Evolutionary conservation across 1,140 invertebrate species (phyloP).

Genomic region (Stratiolaelaps scimitus): DNA sequence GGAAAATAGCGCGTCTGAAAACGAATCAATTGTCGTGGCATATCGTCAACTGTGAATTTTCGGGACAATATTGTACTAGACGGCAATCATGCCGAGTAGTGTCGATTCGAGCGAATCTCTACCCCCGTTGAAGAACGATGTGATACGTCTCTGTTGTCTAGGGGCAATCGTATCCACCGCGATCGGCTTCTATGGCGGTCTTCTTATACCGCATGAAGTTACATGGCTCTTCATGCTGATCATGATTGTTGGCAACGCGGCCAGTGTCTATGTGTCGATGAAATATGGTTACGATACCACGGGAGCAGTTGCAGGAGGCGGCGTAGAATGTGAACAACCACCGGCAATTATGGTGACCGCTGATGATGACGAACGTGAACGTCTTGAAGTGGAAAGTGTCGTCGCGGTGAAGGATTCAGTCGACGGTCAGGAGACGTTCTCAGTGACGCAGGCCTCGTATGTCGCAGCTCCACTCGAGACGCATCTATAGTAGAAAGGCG

Average conservation of each 20-base stretch:
- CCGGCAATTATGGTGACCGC: neutral
- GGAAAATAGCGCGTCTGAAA: neutral
- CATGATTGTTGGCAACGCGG: neutral
- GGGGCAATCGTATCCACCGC: neutral
- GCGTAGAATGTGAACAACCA: neutral
- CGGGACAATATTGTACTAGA: neutral
- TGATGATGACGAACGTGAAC: neutral
- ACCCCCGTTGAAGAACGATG: neutral
- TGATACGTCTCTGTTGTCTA: neutral
- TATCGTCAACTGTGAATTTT: neutral
- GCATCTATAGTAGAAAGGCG: too few relatives aligned
- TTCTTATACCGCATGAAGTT: neutral
- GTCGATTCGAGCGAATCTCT: too few relatives aligned
- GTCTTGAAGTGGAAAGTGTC: neutral
- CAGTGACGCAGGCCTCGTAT: neutral
- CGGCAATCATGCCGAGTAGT: neutral
- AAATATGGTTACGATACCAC: neutral
- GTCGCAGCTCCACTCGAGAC: neutral
- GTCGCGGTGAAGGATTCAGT: neutral
- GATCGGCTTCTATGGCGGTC: conserved; percentile 1
- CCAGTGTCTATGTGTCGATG: neutral
- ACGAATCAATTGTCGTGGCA: neutral
- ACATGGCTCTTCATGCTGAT: neutral
- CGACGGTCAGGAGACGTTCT: too few relatives aligned
- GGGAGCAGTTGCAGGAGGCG: too few relatives aligned